Evolutionary conservation across 2,113 vertebrate species (phyloP).

Genomic region (Petroica traversi): DNA sequence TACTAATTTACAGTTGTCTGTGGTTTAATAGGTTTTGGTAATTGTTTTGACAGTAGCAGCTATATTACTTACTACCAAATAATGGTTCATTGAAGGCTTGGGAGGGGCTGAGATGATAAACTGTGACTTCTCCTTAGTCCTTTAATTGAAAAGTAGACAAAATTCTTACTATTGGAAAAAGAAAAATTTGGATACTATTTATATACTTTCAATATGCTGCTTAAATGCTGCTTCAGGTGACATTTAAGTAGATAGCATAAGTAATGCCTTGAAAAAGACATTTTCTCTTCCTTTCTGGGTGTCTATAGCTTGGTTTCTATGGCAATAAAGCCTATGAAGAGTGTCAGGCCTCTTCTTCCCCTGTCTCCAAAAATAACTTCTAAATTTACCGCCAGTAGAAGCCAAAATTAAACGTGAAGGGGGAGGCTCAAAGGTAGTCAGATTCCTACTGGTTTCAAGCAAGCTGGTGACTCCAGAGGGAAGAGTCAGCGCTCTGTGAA

Average conservation of each 20-base stretch:
- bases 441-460: not conserved
- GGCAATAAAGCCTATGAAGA: constrained; percentile 13
- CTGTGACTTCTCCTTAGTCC: not conserved
- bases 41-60: not conserved
- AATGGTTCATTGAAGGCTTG: not conserved
- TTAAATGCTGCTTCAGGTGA: not conserved
- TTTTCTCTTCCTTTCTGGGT: constrained; percentile 24
- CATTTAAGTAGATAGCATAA: not conserved
- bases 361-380: constrained; percentile 35
- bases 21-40: not conserved
- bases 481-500: not conserved
- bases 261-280: not conserved
- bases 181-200: not conserved
- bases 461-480: not conserved
- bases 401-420: not conserved
- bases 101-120: not conserved
- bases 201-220: not conserved
- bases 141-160: not conserved
- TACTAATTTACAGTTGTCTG: not conserved
- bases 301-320: constrained; percentile 57
- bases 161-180: not conserved
- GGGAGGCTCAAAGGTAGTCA: not conserved
- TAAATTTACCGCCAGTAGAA: constrained; percentile 3
- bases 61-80: not conserved
- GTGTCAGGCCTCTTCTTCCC: constrained; percentile 6